Evolutionary conservation across 2,888 invertebrate species (phyloP), one percentile per base, ranked within the genome.

Genomic region (Bombyx huttoni): DNA sequence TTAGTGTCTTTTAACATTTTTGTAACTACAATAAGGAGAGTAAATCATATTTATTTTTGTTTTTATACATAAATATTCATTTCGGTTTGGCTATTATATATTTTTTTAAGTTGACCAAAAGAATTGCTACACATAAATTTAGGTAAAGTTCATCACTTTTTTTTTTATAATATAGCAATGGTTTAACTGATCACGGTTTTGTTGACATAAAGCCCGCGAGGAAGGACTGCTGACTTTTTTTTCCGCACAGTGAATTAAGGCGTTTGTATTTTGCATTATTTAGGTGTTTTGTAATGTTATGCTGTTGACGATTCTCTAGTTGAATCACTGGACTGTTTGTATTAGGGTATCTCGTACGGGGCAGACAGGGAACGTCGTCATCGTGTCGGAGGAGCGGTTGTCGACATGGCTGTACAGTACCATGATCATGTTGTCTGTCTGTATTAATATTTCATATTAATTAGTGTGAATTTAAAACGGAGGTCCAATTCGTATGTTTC

Each of bases 401-500:
- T 3, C 5, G 60, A 59, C 58, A 58, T 71, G 67, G 65, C 58
- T 58, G 55, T 47, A 54, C 63, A 67, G 65, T 51, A 54, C 51
- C 57, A 58, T 58, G 56, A 63, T 63, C 57, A 59, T 65, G 64
- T 60, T 59, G 58, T 61, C 62, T 65, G 72, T 68, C 73, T 68
- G 58, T 66, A 65, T 68, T 40, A 63, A 67, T 68, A 60, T 64
- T 56, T 68, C 56, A 14, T 67, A 52, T 48, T 52, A 52, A 52
- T 81, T 81, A 85, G 81, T 75, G 80, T 73, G 78, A 86, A 82
- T 78, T 78, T 80, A 75, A 83, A 82, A 84, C 75, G 71, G 87
- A 80, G 87, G 87, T 87, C 87, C 87, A 87, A 87, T 84, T 80
- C 78, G 79, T 81, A 78, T 78, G 80, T 85, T 80, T 85, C 72